phyloP scores from a whole-genome alignment of 2,888 invertebrate genomes.

The Plemyria rubiginata region DNA sequence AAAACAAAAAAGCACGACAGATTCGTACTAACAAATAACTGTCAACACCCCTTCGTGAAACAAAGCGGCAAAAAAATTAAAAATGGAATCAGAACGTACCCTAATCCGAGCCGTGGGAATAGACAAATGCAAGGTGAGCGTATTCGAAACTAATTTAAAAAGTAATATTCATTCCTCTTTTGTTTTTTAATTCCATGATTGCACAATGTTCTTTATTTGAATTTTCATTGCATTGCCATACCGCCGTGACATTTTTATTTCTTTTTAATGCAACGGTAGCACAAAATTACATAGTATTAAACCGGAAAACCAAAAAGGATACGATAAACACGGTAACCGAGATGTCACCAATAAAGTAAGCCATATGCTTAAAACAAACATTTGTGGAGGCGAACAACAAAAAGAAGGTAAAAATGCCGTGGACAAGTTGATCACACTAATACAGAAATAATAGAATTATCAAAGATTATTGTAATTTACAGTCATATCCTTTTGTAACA shows the following conservation, averaged over 20 bases:
- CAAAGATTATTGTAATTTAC: slow-evolving; percentile 82
- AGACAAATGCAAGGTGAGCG: slow-evolving; percentile 81
- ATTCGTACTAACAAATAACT: slow-evolving; percentile 82
- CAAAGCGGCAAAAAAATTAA: slow-evolving; percentile 76
- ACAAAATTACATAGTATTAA: slow-evolving; percentile 44
- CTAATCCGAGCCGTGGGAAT: slow-evolving; percentile 83
- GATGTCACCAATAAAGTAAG: slow-evolving; percentile 54
- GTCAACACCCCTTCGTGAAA: slow-evolving; percentile 85
- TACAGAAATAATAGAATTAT: slow-evolving; percentile 82
- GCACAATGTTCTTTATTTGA: slow-evolving; percentile 33
- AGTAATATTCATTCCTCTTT: slow-evolving; percentile 79
- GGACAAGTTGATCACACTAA: slow-evolving; percentile 81
- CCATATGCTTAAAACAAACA: slow-evolving; percentile 78
- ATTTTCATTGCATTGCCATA: slow-evolving; percentile 34
- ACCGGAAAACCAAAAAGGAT: slow-evolving; percentile 47
- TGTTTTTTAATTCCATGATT: slow-evolving; percentile 49
- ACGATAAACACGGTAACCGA: slow-evolving; percentile 50
- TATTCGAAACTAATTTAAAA: slow-evolving; percentile 84
- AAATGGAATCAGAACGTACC: slow-evolving; percentile 72
- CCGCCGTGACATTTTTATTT: slow-evolving; percentile 29
- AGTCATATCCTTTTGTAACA: slow-evolving; percentile 72
- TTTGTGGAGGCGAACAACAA: slow-evolving; percentile 50
- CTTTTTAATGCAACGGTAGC: slow-evolving; percentile 23
- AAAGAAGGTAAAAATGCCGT: slow-evolving; percentile 58
- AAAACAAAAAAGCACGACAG: slow-evolving; percentile 77